Percentiles rank a stretch among this genome's conserved stretches.
These are phyloP conservation scores for Drosophila bocqueti DNA, from an alignment of 1,140 invertebrate species.

Conservation along the genomic window DNA sequence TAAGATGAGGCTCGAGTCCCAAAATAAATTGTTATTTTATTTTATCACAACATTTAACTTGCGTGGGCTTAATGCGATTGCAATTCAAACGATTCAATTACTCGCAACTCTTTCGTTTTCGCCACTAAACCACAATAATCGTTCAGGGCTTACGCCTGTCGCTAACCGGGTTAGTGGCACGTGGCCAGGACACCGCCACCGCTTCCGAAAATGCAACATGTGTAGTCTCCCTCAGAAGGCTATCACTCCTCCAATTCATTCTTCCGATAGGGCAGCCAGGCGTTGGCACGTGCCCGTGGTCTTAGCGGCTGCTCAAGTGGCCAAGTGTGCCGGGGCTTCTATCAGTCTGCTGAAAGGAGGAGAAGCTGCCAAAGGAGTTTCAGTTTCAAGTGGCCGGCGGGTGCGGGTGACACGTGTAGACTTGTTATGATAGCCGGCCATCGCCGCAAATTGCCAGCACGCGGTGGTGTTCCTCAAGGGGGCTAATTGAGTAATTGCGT, in stretches of 20 bases:
- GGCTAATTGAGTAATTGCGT: slow-evolving; percentile 55
- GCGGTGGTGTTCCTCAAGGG: slow-evolving; percentile 31
- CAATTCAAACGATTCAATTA: slow-evolving; percentile 52
- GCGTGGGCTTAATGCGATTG: slow-evolving; percentile 49
- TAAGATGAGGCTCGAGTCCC: no score
- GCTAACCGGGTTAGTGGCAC: slow-evolving; percentile 75
- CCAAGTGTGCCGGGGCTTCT: slow-evolving; percentile 40
- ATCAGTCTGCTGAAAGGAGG: neutral
- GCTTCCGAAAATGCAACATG: slow-evolving; percentile 67
- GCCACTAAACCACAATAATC: slow-evolving; percentile 68
- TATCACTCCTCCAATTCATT: slow-evolving; percentile 7
- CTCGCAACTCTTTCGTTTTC: slow-evolving; percentile 67
- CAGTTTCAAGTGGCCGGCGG: slow-evolving; percentile 31
- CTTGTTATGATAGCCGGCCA: slow-evolving; percentile 71
- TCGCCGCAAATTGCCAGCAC: slow-evolving; percentile 56
- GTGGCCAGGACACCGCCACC: slow-evolving; percentile 52
- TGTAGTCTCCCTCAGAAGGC: slow-evolving; percentile 32
- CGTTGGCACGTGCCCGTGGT: slow-evolving; percentile 48
- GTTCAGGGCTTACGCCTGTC: slow-evolving; percentile 70
- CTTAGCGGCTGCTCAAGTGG: slow-evolving; percentile 68
- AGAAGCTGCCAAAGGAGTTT: slow-evolving; percentile 13
- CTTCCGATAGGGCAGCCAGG: slow-evolving; percentile 27
- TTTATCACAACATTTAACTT: slow-evolving; percentile 58
- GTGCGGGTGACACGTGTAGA: slow-evolving; percentile 44
- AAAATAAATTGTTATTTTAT: slow-evolving; percentile 9